Evolutionary conservation across 2,888 invertebrate genomes (phyloP), one percentile per base, ranked within the genome.

Genomic region (Spilarctia lutea): DNA sequence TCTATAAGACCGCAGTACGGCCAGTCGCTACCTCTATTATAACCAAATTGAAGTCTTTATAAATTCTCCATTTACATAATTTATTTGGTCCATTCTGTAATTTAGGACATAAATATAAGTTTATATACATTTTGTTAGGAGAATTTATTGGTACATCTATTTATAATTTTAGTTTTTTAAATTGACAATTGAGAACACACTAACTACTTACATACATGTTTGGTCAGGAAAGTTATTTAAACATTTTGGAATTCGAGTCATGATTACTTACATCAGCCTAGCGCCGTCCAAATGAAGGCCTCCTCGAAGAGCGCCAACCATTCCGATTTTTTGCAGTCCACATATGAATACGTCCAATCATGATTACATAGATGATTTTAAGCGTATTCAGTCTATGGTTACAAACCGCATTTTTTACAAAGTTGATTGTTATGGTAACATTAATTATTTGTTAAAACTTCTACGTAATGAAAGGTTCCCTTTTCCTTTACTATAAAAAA

Each of bases 21-120:
- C 24, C 30, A 48, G 30, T 33, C 13, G 18, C 30, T 30, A 18
- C 18, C 30, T 30, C 30, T 63, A 42, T 67, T 60, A 35, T 74
- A 65, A 48, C 24, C 69, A 48, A 65, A 48, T 39, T 65, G 74
- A 75, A 82, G 80, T 84, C 79, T 81, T 79, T 81, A 33, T 33
- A 83, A 83, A 85, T 81, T 77, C 77, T 56, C 70, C 74, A 86
- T 88, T 87, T 85, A 77, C 86, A 88, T 88, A 87, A 87, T 80
- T 83, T 75, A 76, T 72, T 67, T 74, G 52, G 71, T 71, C 71
- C 72, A 13, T 0, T 13, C n/a, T 60, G 60, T 27, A 27, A 11
- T 60, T 11, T 13, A 27, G 27, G 27, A 27, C n/a, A 39, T 48
- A 18, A 45, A 48, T 48, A 20, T 24, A 48, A 24, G 24, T 52